Evolutionary conservation across 2,888 invertebrate species (phyloP).

Genomic region (Pharmacophagus antenor): DNA sequence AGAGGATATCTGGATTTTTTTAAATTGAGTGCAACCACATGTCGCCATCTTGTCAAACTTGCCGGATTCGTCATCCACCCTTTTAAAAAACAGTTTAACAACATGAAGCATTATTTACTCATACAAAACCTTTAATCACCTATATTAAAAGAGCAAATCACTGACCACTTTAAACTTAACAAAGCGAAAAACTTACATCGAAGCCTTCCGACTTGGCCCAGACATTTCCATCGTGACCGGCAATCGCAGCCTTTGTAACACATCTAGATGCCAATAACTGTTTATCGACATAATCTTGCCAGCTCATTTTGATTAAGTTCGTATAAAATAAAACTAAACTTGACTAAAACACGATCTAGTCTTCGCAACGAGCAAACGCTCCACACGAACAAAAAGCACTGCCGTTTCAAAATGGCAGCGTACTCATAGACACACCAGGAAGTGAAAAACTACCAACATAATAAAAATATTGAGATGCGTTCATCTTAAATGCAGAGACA

Average conservation of each 20-base stretch:
- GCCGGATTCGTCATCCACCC: constrained; percentile 70
- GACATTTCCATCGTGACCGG: constrained; percentile 96
- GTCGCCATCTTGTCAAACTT: constrained; percentile 80
- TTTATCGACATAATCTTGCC: constrained; percentile 99
- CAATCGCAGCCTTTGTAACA: constrained; percentile 96
- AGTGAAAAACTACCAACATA: constrained; percentile 52
- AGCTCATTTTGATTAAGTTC: constrained; percentile 90
- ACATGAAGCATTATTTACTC: constrained; percentile 35
- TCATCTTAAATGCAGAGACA: constrained; percentile 33
- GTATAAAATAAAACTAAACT: constrained; percentile 79
- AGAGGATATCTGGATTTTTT: constrained; percentile 45
- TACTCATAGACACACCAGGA: constrained; percentile 70
- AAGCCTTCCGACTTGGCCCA: constrained; percentile 97
- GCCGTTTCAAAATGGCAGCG: constrained; percentile 79
- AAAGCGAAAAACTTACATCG: constrained; percentile 87
- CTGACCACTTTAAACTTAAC: constrained; percentile 55
- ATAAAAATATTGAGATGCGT: constrained; percentile 33
- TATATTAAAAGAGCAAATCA: constrained; percentile 41
- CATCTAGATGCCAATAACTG: constrained; percentile 97
- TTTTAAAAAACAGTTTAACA: constrained; percentile 34
- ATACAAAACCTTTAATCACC: constrained; percentile 46
- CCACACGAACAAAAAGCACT: constrained; percentile 81
- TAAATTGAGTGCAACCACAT: constrained; percentile 68
- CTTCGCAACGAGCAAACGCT: constrained; percentile 78
- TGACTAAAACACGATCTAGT: constrained; percentile 73